These are phyloP conservation scores for Thymallus thymallus DNA, from an alignment of 2,113 vertebrate species.

Conservation along the genomic window DNA sequence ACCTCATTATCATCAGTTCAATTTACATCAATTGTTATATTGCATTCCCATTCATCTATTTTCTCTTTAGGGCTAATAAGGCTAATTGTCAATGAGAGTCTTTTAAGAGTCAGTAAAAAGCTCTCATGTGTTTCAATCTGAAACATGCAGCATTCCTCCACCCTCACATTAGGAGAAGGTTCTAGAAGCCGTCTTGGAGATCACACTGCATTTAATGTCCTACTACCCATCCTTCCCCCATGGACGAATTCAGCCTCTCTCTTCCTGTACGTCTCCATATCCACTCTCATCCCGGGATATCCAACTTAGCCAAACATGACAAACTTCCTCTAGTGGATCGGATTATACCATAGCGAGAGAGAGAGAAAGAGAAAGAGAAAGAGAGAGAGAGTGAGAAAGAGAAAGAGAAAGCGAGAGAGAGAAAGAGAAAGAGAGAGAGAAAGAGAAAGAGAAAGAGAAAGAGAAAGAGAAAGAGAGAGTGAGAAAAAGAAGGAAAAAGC, in stretches of 20 bases:
- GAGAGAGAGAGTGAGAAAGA: not conserved
- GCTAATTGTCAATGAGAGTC: constrained; percentile 49
- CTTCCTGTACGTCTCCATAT: constrained; percentile 60
- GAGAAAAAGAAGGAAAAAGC: not conserved
- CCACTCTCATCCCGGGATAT: constrained; percentile 49
- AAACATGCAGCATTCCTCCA: constrained; percentile 61
- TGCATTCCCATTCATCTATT: not conserved
- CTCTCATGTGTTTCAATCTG: constrained; percentile 50
- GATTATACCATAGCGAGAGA: constrained; percentile 39
- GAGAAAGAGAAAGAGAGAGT: not conserved
- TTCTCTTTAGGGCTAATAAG: constrained; percentile 30
- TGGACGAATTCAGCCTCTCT: constrained; percentile 52
- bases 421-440: not conserved
- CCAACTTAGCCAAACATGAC: constrained; percentile 68
- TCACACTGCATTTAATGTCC: constrained; percentile 68
- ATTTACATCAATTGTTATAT: constrained; percentile 11
- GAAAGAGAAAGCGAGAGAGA: too few species aligned
- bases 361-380: not conserved
- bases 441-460: not conserved
- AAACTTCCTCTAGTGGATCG: constrained; percentile 62
- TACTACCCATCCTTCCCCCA: constrained; percentile 63
- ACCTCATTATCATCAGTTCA: not conserved
- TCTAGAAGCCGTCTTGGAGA: constrained; percentile 52
- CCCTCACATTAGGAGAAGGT: constrained; percentile 61
- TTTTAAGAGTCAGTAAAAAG: constrained; percentile 52